Evolutionary conservation across 2,888 invertebrate genomes (phyloP), one percentile per base, ranked within the genome.

Genomic region (Mellilla xanthometata): DNA sequence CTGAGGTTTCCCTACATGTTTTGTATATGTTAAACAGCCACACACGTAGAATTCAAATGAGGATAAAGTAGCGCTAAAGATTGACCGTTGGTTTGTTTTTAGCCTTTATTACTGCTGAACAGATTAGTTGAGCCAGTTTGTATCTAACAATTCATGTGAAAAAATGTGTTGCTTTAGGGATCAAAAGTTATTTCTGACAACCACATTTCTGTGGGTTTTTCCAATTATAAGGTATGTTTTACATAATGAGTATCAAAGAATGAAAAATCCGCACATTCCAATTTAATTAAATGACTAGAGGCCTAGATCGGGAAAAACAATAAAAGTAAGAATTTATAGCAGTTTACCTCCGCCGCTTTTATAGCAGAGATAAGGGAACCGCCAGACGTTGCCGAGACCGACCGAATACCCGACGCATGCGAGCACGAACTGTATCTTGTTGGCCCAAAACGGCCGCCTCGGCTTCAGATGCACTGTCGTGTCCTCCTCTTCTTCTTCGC

Each of bases 341-440:
- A n/a, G n/a, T 73, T 91, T 75, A 96, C 96, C 96, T 90, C 96
- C 96, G 60, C 96, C 96, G 76, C 95, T 96, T 89, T 95, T 95
- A 82, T 96, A 96, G 83, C 96, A 96, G 65, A 97, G 92, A 83
- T 97, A 97, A 23, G 97, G 97, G 85, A 97, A 97, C 65, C 97
- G 92, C 97, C 97, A 97, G 55, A 97, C 95, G 73, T 96, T 97
- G 61, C 96, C 96, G 54, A 97, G 91, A 26, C 96, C 97, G 40
- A 97, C 96, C 39, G 96, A 96, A 77, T 96, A 96, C 12, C 97
- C 96, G 54, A 97, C 94, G 74, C 96, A 96, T 34, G 96, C 96
- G 65, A 97, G 90, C 39, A 97, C 95, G 75, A 97, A 97, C 82
- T 97, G 96, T 67, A 95, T 92, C 87, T 96, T 96, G 81, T 95